A percentile compares a stretch with the other conserved stretches of the same genome.
These are phyloP conservation scores for Eurystomus glaucurus DNA, from an alignment of 2,797 vertebrate species.

Conservation along the genomic window DNA sequence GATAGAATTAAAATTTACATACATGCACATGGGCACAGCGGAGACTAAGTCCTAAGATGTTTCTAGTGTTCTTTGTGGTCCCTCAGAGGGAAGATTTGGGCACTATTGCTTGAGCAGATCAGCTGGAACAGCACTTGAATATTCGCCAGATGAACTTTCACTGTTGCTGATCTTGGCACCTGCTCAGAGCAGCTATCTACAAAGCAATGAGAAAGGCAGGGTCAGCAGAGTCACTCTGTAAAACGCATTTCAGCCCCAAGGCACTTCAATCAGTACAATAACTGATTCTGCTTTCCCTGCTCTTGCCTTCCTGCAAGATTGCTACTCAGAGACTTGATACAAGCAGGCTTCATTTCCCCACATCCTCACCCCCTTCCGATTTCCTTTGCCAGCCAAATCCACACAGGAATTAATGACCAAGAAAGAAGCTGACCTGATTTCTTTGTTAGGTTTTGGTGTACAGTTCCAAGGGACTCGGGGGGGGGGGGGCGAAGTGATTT, in stretches of 20 bases:
- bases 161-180: background rate
- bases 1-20: background rate
- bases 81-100: background rate
- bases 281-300: background rate
- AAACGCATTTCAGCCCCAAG: background rate
- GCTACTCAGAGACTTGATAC: background rate
- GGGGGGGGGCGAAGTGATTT: no score
- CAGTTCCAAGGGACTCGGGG: fast-evolving
- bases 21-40: background rate
- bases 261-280: background rate
- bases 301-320: background rate
- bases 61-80: background rate
- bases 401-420: background rate
- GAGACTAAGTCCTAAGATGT: background rate
- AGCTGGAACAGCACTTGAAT: background rate
- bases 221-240: background rate
- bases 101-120: background rate
- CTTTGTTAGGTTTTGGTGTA: background rate
- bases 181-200: background rate
- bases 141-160: background rate
- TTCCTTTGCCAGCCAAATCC: background rate
- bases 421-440: background rate
- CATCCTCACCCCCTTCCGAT: fast-evolving
- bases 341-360: background rate
- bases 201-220: background rate